Percentiles rank a stretch among this genome's conserved stretches.
Evolutionary conservation across 1,140 invertebrate species (phyloP).

Genomic region (Theocolax elegans): DNA sequence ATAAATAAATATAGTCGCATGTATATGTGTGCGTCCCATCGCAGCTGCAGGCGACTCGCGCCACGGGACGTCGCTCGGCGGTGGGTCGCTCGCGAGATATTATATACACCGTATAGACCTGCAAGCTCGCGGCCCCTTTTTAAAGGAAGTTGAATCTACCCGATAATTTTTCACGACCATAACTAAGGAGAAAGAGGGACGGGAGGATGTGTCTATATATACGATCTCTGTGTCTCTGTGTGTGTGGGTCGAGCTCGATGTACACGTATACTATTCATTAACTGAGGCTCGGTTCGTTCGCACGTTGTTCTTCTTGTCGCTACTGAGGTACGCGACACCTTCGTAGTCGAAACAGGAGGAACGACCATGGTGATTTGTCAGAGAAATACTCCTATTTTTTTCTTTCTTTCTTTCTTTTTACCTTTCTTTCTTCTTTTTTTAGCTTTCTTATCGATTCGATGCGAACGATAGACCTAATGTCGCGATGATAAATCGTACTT

Average conservation of each 20-base stretch:
- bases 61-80: conserved; percentile 37
- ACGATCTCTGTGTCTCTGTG: not conserved
- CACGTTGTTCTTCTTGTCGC: conserved; percentile 60
- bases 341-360: not conserved
- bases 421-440: no score
- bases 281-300: conserved; percentile 62
- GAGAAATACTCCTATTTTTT: no score
- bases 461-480: no score
- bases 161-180: conserved; percentile 34
- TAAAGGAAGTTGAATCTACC: not conserved
- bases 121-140: conserved; percentile 1
- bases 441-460: no score
- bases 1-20: not conserved
- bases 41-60: conserved; percentile 15
- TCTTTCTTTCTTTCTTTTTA: no score
- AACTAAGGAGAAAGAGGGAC: no score
- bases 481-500: no score
- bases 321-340: conserved; percentile 4
- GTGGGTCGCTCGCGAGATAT: conserved; percentile 41
- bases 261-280: conserved; percentile 59
- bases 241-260: no score
- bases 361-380: conserved; percentile 6
- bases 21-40: not conserved
- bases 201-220: no score
- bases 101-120: conserved; percentile 13